Evolutionary conservation across 2,113 vertebrate genomes (phyloP).

Genomic region (Callospermophilus lateralis): DNA sequence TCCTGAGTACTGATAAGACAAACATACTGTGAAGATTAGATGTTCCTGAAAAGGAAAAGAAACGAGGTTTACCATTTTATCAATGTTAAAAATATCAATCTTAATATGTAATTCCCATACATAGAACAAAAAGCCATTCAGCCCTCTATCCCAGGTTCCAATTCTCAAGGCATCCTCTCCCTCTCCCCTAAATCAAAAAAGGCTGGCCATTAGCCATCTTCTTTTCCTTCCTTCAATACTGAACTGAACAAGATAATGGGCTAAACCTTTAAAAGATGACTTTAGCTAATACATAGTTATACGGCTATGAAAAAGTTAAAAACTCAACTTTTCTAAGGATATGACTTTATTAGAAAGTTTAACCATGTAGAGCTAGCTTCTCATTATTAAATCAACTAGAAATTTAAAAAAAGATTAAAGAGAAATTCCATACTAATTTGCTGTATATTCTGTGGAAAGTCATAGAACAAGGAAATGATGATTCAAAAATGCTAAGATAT

Average conservation of each 20-base stretch:
- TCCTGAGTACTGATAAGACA: conserved; percentile 92
- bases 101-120: neutral
- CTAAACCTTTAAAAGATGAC: neutral
- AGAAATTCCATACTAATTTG: conserved; percentile 28
- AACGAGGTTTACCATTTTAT: neutral
- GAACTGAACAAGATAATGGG: neutral
- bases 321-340: neutral
- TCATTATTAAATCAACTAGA: neutral
- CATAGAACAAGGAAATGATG: neutral
- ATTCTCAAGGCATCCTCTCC: neutral
- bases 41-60: conserved; percentile 89
- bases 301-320: neutral
- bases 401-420: neutral
- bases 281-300: neutral
- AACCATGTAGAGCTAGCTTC: neutral
- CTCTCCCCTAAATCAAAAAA: neutral
- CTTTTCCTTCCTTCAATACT: neutral
- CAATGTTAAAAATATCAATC: neutral
- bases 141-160: neutral
- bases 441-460: conserved; percentile 2
- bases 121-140: neutral
- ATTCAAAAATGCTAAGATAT: conserved; percentile 19
- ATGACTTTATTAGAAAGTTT: neutral
- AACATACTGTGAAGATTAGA: conserved; percentile 93
- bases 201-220: neutral